A percentile compares a stretch with the other conserved stretches of the same genome.
Conservation (phyloP, 1,140 invertebrate species). For the Lerema accius region DNA sequence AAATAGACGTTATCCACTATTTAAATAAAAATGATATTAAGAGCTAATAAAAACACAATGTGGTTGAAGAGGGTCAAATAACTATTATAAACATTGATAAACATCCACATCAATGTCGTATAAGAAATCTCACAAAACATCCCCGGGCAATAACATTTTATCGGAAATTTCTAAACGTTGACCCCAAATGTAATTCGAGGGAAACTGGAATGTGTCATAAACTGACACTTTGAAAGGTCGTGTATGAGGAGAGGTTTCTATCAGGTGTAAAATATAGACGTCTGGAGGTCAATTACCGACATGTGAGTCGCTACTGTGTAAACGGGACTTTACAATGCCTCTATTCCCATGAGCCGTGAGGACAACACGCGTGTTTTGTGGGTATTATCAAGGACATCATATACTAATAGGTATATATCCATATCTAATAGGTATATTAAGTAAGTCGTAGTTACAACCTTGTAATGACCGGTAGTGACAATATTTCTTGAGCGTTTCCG, state of each 20-base stretch:
- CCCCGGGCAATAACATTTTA: constrained; percentile 40
- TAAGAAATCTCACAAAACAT: constrained; percentile 31
- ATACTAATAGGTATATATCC: no score
- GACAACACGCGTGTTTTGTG: neutral
- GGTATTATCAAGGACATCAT: constrained; percentile 7
- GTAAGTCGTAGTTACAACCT: no score
- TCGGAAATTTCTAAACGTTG: constrained; percentile 40
- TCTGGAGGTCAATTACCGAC: constrained; percentile 23
- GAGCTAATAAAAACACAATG: neutral
- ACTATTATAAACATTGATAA: constrained; percentile 24
- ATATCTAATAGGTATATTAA: no score
- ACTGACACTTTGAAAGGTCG: constrained; percentile 24
- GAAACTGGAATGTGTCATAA: constrained; percentile 33
- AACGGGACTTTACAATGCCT: constrained; percentile 13
- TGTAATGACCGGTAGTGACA: no score
- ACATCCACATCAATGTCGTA: constrained; percentile 27
- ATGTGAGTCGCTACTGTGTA: constrained; percentile 5
- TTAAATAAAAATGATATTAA: no score
- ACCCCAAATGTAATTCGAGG: constrained; percentile 22
- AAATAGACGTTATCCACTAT: no score
- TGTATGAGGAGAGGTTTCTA: constrained; percentile 8
- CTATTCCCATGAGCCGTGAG: constrained; percentile 13
- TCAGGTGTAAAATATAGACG: constrained; percentile 29
- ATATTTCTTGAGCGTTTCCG: no score
- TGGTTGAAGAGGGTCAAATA: constrained; percentile 12